A percentile compares a stretch with the other conserved stretches of the same genome.
phyloP scores from a whole-genome alignment of 2,888 invertebrate genomes.

The Microctonus aethiopoides region DNA sequence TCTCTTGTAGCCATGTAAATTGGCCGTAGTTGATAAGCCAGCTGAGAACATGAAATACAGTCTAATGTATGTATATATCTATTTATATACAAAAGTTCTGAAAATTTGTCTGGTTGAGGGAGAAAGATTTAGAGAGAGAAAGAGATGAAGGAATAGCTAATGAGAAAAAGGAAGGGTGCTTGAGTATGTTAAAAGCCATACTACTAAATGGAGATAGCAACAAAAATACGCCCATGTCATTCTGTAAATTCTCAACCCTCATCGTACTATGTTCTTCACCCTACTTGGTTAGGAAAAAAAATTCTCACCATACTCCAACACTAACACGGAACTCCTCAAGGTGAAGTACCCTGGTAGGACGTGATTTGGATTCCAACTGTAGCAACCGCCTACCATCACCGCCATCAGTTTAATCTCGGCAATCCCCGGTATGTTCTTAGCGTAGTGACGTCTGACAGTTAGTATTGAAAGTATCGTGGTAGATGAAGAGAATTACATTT shows the following conservation, averaged over 20 bases:
- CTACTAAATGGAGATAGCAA: not conserved
- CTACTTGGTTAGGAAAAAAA: not conserved
- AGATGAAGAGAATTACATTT: not conserved
- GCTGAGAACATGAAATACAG: conserved; percentile 12
- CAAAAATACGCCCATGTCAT: not conserved
- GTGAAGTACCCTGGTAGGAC: not conserved
- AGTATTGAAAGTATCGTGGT: not conserved
- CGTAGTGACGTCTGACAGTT: not conserved
- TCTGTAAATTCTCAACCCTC: not conserved
- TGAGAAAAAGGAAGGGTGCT: not conserved
- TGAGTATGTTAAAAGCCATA: not conserved
- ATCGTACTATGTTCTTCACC: not conserved
- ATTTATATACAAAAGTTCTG: not conserved
- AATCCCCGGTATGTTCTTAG: not conserved
- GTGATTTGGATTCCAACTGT: not conserved
- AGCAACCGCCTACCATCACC: not conserved
- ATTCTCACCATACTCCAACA: not conserved
- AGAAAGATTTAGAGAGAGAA: not conserved
- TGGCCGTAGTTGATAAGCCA: conserved; percentile 18
- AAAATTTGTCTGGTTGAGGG: not conserved
- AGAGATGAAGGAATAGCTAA: not conserved
- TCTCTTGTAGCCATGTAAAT: conserved; percentile 23
- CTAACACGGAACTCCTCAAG: not conserved
- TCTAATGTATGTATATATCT: not conserved
- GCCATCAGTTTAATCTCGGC: not conserved